Conservation (phyloP, 2,113 vertebrate genomes). For the Regulus satrapa region DNA sequence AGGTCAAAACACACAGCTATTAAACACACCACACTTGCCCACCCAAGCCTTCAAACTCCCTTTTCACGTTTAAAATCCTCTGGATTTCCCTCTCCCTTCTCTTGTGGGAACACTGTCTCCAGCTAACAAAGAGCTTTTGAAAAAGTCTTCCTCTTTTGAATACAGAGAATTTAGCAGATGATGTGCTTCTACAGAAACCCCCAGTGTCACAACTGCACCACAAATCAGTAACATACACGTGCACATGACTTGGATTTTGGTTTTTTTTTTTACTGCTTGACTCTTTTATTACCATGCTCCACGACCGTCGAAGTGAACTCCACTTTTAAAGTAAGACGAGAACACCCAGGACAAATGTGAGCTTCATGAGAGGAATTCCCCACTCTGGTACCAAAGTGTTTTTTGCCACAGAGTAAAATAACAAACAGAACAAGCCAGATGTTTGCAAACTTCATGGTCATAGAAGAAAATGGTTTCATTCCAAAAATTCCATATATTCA, state of each 20-base stretch:
- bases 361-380: constrained; percentile 69
- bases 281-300: constrained; percentile 85
- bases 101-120: neutral
- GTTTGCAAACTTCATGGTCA: constrained; percentile 79
- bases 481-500: constrained; percentile 69
- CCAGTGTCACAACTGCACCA: neutral
- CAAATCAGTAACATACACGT: neutral
- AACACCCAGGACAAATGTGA: constrained; percentile 79
- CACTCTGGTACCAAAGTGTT: constrained; percentile 77
- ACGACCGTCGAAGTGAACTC: constrained; percentile 91
- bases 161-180: neutral
- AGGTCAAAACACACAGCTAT: neutral
- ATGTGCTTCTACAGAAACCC: neutral
- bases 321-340: constrained; percentile 84
- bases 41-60: neutral
- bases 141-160: neutral
- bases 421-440: constrained; percentile 80
- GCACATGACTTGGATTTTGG: neutral
- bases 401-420: constrained; percentile 79
- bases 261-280: neutral
- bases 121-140: neutral
- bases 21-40: neutral
- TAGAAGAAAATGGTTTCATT: constrained; percentile 59
- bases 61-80: neutral
- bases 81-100: neutral